Percentiles rank a stretch among this genome's conserved stretches.
Conservation (phyloP, 1,140 invertebrate genomes). For the Temnothorax curvispinosus region DNA sequence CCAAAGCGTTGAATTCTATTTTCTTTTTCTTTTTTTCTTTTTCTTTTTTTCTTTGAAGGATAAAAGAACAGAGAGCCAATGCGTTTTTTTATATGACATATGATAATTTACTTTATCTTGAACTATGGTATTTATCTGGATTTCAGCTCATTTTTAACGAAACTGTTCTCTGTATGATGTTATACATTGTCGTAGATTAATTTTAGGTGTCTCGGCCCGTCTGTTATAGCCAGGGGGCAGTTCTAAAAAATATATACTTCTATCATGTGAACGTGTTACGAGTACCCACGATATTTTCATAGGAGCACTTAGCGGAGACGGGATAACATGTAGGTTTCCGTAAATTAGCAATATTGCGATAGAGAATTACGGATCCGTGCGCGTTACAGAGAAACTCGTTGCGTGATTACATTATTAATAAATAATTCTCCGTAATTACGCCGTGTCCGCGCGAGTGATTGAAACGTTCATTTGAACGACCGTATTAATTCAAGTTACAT, state of each 20-base stretch:
- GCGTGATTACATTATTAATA: constrained; percentile 30
- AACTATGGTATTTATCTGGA: not conserved
- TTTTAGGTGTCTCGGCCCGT: not conserved
- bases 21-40: not conserved
- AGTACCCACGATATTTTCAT: constrained; percentile 9
- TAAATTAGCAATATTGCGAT: constrained; percentile 20
- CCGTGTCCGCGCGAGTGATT: not conserved
- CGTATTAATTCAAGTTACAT: constrained; percentile 46
- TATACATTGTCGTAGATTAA: constrained; percentile 19
- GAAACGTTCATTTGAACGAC: constrained; percentile 33
- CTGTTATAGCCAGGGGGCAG: not conserved
- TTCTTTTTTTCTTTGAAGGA: not conserved
- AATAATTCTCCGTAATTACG: constrained; percentile 28
- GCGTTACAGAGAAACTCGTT: not conserved
- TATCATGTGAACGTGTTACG: not conserved
- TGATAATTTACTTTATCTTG: not conserved
- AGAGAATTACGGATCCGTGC: not conserved
- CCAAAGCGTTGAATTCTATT: not conserved
- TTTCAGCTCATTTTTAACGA: not conserved
- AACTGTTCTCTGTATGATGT: not conserved
- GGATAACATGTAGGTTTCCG: not conserved
- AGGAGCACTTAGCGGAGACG: not conserved
- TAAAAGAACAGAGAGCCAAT: not conserved
- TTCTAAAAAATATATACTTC: constrained; percentile 22
- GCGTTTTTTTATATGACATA: not conserved